Evolutionary conservation across 2,888 invertebrate genomes (phyloP).

Genomic region (Trachelus troglodyta): DNA sequence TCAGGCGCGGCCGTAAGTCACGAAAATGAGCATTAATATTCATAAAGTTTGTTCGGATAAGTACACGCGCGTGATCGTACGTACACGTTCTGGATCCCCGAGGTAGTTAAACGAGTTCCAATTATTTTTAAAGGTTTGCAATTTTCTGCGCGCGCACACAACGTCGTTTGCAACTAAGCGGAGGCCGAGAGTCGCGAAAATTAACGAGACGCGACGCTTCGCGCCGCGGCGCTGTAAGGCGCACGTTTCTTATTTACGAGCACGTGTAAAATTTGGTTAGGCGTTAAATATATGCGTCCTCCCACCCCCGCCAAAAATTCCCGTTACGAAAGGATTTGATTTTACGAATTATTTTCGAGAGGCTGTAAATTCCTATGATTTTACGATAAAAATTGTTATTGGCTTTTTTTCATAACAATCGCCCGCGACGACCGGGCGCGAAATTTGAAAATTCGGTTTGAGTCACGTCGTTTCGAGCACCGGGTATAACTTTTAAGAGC

Average conservation of each 20-base stretch:
- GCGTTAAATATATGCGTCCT: neutral
- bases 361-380: neutral
- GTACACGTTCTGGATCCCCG: neutral
- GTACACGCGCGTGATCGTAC: constrained; percentile 16
- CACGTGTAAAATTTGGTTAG: neutral
- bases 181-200: neutral
- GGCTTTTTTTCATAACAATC: too few relatives aligned
- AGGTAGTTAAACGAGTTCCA: constrained; percentile 13
- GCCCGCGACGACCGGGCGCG: too few relatives aligned
- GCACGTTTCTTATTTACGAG: neutral
- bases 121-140: constrained; percentile 12
- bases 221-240: neutral
- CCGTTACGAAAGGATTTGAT: neutral
- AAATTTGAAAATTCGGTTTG: too few relatives aligned
- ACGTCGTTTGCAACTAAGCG: neutral
- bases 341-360: neutral
- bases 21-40: constrained; percentile 46
- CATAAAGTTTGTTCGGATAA: constrained; percentile 36
- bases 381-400: too few relatives aligned
- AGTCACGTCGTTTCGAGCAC: neutral
- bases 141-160: neutral
- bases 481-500: neutral
- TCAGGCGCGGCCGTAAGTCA: constrained; percentile 37
- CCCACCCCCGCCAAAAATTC: neutral
- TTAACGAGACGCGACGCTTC: neutral